phyloP scores from a whole-genome alignment of 2,113 vertebrate genomes.

The Cebidichthys violaceus region DNA sequence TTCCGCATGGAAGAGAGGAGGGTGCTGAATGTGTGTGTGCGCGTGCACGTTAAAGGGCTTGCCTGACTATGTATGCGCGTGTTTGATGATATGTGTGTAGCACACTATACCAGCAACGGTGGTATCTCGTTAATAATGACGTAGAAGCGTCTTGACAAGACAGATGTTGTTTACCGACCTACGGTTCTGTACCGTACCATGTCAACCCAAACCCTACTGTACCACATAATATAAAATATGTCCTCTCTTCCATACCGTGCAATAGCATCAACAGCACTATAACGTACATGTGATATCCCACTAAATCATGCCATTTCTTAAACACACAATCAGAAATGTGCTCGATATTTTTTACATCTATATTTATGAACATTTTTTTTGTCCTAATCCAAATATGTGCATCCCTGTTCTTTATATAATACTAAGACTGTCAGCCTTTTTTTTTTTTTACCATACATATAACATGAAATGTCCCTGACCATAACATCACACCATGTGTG shows the following conservation, averaged over 20 bases:
- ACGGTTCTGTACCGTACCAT: not conserved
- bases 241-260: too few species aligned
- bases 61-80: conserved; percentile 53
- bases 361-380: not conserved
- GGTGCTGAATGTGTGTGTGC: conserved; percentile 25
- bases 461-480: not conserved
- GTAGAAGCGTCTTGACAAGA: not conserved
- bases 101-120: conserved; percentile 25
- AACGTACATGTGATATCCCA: not conserved
- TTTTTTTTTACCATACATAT: not conserved
- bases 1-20: conserved; percentile 65
- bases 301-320: not conserved
- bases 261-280: not conserved
- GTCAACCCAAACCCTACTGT: not conserved
- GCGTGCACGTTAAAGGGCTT: conserved; percentile 40
- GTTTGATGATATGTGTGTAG: conserved; percentile 49
- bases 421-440: not conserved
- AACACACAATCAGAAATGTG: not conserved
- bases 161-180: not conserved
- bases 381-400: not conserved
- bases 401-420: not conserved
- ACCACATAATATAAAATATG: not conserved
- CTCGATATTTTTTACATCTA: not conserved
- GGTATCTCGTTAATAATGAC: conserved; percentile 50
- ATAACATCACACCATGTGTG: not conserved